Evolutionary conservation across 2,888 invertebrate species (phyloP).

Genomic region (Drosophila lacicola): DNA sequence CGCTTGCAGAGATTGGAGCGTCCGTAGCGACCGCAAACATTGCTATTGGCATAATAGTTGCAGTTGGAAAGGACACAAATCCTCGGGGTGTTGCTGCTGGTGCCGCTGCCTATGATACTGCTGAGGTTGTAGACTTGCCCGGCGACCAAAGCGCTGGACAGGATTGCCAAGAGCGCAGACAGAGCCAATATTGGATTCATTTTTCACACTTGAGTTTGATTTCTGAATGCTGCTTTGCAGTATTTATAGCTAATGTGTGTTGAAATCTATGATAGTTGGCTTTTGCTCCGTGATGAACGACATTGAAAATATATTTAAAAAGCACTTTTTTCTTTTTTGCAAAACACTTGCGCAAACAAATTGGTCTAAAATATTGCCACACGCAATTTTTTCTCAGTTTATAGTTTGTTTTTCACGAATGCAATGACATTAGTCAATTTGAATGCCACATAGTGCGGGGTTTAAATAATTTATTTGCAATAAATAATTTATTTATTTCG

Average conservation of each 20-base stretch:
- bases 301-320: constrained; percentile 25
- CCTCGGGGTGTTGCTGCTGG: constrained; percentile 23
- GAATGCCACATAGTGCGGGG: background rate
- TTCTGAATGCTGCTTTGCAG: background rate
- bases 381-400: background rate
- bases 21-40: constrained; percentile 54
- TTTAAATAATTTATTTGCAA: background rate
- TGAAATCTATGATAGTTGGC: background rate
- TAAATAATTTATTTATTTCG: no score
- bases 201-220: constrained; percentile 14
- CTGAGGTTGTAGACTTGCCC: constrained; percentile 1
- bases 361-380: background rate
- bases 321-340: background rate
- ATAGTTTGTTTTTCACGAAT: background rate
- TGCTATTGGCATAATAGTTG: constrained; percentile 13
- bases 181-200: constrained; percentile 51
- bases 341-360: constrained; percentile 38
- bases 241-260: constrained; percentile 36
- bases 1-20: constrained; percentile 60
- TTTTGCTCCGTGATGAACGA: constrained; percentile 5
- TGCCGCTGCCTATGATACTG: background rate
- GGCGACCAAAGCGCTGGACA: constrained; percentile 1
- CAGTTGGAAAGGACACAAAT: constrained; percentile 50
- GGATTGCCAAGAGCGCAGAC: constrained; percentile 38
- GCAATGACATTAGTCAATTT: no score